phyloP scores from a whole-genome alignment of 2,797 vertebrate genomes.

The Rhyacichthys aspro region DNA sequence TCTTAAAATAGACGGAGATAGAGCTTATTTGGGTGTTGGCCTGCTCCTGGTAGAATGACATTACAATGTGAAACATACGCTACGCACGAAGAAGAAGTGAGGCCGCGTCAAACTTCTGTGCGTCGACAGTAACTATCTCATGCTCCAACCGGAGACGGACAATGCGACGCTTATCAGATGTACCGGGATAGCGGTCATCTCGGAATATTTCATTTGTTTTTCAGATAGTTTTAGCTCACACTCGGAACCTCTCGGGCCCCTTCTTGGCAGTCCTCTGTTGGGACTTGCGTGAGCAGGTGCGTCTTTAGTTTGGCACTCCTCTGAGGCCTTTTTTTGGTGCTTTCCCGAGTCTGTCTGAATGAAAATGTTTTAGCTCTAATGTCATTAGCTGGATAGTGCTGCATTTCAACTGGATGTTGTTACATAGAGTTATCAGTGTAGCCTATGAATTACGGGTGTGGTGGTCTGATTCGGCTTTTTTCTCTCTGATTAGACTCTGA shows the following conservation, averaged over 20 bases:
- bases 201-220: conserved; percentile 58
- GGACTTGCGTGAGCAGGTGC: conserved; percentile 69
- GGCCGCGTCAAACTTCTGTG: conserved; percentile 76
- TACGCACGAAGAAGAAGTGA: conserved; percentile 68
- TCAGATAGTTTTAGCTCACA: conserved; percentile 56
- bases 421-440: conserved; percentile 3
- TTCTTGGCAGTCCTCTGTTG: conserved; percentile 56
- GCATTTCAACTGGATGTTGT: conserved; percentile 23
- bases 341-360: conserved; percentile 24
- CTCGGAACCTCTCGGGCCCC: conserved; percentile 44
- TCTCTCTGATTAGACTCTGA: background rate
- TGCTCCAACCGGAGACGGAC: conserved; percentile 1
- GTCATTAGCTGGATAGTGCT: conserved; percentile 2
- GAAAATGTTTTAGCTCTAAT: conserved; percentile 1
- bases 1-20: background rate
- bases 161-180: conserved; percentile 26
- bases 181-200: conserved; percentile 20
- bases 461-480: conserved; percentile 44
- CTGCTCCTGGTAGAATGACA: conserved; percentile 73
- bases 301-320: conserved; percentile 70
- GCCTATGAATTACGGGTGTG: conserved; percentile 71
- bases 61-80: conserved; percentile 75
- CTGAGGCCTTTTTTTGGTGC: conserved; percentile 47
- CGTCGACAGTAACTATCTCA: conserved; percentile 9
- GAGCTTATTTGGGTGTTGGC: conserved; percentile 78